These are phyloP conservation scores for Anticlea derivata DNA, from an alignment of 2,888 invertebrate species.

Conservation along the genomic window DNA sequence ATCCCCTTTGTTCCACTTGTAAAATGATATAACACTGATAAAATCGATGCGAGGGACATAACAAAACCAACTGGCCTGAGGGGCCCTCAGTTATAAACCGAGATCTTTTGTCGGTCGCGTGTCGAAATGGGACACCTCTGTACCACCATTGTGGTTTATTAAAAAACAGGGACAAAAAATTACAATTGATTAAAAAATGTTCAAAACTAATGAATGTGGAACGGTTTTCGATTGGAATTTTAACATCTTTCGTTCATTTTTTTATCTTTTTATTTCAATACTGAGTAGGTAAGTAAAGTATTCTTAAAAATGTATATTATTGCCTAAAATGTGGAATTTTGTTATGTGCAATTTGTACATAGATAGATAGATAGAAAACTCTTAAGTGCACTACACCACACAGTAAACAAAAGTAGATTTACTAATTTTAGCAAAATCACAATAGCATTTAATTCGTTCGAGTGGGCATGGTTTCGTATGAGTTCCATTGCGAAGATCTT, in stretches of 20 bases:
- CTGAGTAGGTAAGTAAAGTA: no score
- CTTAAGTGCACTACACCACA: no score
- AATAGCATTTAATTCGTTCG: no score
- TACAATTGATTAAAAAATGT: constrained; percentile 28
- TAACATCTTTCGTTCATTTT: neutral
- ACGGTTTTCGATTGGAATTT: neutral
- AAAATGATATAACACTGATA: constrained; percentile 68
- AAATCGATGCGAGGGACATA: constrained; percentile 64
- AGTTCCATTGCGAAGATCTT: no score
- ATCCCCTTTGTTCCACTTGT: constrained; percentile 53
- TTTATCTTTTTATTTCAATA: neutral
- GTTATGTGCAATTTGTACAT: no score
- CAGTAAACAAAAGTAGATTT: no score
- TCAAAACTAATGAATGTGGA: constrained; percentile 24
- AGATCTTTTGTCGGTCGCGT: constrained; percentile 62
- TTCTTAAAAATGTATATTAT: no score
- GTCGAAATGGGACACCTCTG: constrained; percentile 69
- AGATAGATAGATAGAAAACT: no score
- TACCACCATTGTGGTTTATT: constrained; percentile 66
- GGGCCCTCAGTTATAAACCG: constrained; percentile 53
- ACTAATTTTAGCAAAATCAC: no score
- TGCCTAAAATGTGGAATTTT: no score
- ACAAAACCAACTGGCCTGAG: constrained; percentile 57
- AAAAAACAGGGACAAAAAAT: constrained; percentile 49
- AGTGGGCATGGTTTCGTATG: neutral